Evolutionary conservation across 2,888 invertebrate species (phyloP).

Genomic region (Agelastica alni): DNA sequence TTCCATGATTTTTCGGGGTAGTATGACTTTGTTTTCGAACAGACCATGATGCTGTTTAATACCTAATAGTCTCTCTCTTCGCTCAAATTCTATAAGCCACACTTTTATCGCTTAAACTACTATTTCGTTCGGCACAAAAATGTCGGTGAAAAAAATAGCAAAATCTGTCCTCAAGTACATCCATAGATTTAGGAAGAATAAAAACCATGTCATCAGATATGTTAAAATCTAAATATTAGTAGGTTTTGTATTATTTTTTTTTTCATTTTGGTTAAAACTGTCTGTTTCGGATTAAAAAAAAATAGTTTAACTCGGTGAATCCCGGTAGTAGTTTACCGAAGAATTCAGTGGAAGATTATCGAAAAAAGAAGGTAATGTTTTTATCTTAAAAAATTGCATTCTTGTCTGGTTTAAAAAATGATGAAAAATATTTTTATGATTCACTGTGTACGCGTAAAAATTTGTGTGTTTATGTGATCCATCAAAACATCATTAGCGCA

Average conservation of each 20-base stretch:
- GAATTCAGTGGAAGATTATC: too few relatives aligned
- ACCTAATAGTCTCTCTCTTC: constrained; percentile 9
- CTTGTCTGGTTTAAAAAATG: too few relatives aligned
- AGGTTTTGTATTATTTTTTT: not conserved
- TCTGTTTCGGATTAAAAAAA: too few relatives aligned
- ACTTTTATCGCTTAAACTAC: not conserved
- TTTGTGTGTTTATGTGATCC: too few relatives aligned
- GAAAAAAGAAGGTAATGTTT: too few relatives aligned
- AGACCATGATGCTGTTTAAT: constrained; percentile 21
- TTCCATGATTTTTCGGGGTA: constrained; percentile 8
- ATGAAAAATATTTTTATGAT: too few relatives aligned
- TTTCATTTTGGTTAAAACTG: too few relatives aligned
- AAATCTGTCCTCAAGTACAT: constrained; percentile 30
- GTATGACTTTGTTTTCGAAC: constrained; percentile 22
- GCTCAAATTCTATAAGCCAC: not conserved
- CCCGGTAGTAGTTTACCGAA: too few relatives aligned
- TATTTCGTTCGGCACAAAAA: not conserved
- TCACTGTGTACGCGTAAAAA: too few relatives aligned
- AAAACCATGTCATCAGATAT: constrained; percentile 26
- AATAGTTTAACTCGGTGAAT: too few relatives aligned
- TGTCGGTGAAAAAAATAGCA: constrained; percentile 28
- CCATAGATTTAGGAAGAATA: constrained; percentile 27
- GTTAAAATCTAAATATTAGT: constrained; percentile 29
- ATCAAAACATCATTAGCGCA: too few relatives aligned
- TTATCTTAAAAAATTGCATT: too few relatives aligned